Percentiles rank a stretch among this genome's conserved stretches.
Evolutionary conservation across 2,888 invertebrate genomes (phyloP).

Genomic region (Gasteruption jaculator): DNA sequence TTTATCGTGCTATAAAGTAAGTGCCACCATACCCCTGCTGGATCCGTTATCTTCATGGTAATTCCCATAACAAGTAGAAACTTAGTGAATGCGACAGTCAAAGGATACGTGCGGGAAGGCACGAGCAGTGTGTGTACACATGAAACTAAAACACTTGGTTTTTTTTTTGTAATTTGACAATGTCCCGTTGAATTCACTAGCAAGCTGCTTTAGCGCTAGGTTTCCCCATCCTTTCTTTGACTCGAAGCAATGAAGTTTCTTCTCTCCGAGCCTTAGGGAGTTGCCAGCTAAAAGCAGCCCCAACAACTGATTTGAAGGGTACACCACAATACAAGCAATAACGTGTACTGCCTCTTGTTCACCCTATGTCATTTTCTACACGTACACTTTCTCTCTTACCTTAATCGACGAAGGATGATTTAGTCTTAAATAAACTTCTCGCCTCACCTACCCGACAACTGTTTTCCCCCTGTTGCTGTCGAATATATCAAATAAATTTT

Average conservation of each 20-base stretch:
- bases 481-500: constrained; percentile 37
- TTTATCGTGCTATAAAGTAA: no score
- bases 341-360: constrained; percentile 36
- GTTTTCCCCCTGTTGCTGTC: constrained; percentile 18
- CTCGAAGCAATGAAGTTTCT: no score
- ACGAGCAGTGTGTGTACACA: no score
- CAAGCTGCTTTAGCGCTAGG: no score
- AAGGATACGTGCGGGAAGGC: no score
- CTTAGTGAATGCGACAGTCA: no score
- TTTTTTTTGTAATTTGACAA: no score
- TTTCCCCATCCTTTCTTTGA: no score
- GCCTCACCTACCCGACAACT: constrained; percentile 31
- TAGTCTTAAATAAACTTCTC: constrained; percentile 52
- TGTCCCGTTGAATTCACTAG: constrained; percentile 11
- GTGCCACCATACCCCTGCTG: no score
- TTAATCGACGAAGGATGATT: constrained; percentile 51
- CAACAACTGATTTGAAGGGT: constrained; percentile 34
- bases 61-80: no score
- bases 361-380: constrained; percentile 9
- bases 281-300: constrained; percentile 39
- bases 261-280: no score
- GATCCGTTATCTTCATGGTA: no score
- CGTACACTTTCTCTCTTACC: constrained; percentile 39
- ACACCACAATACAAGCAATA: constrained; percentile 49
- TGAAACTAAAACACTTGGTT: neutral